These are phyloP conservation scores for Ariolimax columbianus DNA, from an alignment of 2,888 invertebrate genomes.

Conservation along the genomic window DNA sequence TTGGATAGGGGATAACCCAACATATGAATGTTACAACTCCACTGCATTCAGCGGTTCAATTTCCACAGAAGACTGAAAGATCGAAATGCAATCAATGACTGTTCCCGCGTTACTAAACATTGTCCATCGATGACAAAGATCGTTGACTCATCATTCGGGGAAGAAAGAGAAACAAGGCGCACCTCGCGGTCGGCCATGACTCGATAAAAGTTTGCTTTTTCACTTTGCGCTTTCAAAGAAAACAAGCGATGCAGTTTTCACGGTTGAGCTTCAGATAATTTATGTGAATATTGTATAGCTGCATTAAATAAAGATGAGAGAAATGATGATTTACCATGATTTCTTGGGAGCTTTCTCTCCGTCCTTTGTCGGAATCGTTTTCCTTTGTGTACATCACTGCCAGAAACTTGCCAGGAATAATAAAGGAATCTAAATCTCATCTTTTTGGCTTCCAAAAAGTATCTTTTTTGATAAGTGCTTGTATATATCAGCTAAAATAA, in stretches of 20 bases:
- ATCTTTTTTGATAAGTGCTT: neutral
- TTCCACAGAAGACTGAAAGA: neutral
- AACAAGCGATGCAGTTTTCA: neutral
- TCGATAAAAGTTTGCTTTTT: neutral
- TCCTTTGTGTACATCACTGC: slow-evolving; percentile 41
- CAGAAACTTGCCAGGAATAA: slow-evolving; percentile 8
- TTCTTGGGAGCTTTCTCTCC: neutral
- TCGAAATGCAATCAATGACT: slow-evolving; percentile 1
- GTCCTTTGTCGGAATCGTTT: slow-evolving; percentile 34
- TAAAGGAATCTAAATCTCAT: neutral
- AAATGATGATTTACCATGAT: neutral
- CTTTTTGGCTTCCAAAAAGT: neutral
- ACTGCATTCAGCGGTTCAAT: neutral
- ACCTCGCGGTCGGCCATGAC: slow-evolving; percentile 20
- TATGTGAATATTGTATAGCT: neutral
- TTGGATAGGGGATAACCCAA: no score
- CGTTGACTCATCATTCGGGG: slow-evolving; percentile 44
- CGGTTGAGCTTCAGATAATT: neutral
- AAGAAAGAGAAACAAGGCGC: slow-evolving; percentile 22
- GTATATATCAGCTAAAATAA: neutral
- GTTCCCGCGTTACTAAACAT: slow-evolving; percentile 25
- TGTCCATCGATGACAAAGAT: slow-evolving; percentile 44
- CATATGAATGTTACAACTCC: no score
- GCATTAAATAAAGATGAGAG: neutral
- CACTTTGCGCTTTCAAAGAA: neutral